A percentile compares a stretch with the other conserved stretches of the same genome.
These are phyloP conservation scores for Drosophila parvula DNA, from an alignment of 1,140 invertebrate genomes.

Conservation along the genomic window DNA sequence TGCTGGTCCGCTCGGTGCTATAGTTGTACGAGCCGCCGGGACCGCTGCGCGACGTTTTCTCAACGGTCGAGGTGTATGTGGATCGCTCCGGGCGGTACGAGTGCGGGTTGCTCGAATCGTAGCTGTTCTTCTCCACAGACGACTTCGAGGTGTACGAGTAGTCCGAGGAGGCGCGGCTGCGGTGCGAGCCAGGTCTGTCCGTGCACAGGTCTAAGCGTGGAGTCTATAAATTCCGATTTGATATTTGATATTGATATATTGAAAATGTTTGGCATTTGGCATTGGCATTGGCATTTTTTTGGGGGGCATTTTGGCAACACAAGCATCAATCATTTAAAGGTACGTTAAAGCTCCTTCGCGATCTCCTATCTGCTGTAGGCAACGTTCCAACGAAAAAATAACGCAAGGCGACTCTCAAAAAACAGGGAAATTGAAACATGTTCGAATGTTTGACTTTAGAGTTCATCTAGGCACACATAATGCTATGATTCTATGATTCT, in stretches of 20 bases:
- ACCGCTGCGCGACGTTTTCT: constrained; percentile 87
- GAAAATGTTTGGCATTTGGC: constrained; percentile 41
- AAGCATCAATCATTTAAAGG: constrained; percentile 58
- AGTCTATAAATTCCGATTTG: constrained; percentile 87
- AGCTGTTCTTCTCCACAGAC: constrained; percentile 84
- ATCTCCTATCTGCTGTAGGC: constrained; percentile 23
- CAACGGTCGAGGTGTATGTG: constrained; percentile 88
- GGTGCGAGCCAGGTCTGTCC: constrained; percentile 88
- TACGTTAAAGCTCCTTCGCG: constrained; percentile 56
- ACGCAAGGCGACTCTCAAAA: constrained; percentile 42
- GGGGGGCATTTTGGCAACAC: constrained; percentile 49
- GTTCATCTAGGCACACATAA: constrained; percentile 40
- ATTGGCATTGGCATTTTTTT: constrained; percentile 28
- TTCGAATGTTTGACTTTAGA: constrained; percentile 61
- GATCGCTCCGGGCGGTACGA: constrained; percentile 86
- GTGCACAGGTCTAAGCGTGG: constrained; percentile 93
- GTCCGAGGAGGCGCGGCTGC: constrained; percentile 85
- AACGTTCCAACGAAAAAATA: constrained; percentile 6
- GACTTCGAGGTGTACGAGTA: constrained; percentile 93
- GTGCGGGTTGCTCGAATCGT: constrained; percentile 86
- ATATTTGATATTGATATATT: constrained; percentile 73
- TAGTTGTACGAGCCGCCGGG: constrained; percentile 89
- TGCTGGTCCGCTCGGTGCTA: constrained; percentile 89
- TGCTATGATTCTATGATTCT: constrained; percentile 41
- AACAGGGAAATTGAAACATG: constrained; percentile 81